Percentiles rank a stretch among this genome's conserved stretches.
These are phyloP conservation scores for Gryllus longicercus DNA, from an alignment of 2,888 invertebrate species.

Conservation along the genomic window DNA sequence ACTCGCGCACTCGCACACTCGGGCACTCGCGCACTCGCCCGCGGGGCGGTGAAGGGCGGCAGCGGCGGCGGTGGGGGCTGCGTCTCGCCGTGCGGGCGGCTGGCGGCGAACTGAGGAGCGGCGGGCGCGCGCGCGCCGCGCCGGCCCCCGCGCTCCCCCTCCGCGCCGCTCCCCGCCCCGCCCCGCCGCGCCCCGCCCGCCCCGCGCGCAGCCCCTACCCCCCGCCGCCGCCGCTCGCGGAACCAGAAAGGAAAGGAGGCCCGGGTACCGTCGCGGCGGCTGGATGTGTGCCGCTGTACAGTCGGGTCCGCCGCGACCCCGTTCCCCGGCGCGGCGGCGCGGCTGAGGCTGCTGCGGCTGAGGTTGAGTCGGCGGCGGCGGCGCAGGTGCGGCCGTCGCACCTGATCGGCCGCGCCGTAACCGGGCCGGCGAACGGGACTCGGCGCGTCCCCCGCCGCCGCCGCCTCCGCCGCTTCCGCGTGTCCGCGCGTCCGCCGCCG, in stretches of 20 bases:
- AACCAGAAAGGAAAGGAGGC: not conserved
- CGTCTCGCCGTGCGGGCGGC: not conserved
- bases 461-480: not conserved
- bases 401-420: conserved; percentile 17
- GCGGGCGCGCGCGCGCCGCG: not conserved
- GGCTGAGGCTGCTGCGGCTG: not conserved
- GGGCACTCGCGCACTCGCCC: not conserved
- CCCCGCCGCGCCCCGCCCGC: not conserved
- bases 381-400: not conserved
- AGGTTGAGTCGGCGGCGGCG: not conserved
- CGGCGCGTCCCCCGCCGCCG: not conserved
- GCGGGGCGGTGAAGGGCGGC: not conserved
- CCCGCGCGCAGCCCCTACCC: not conserved
- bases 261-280: not conserved
- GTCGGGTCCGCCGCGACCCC: not conserved
- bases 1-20: not conserved
- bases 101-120: not conserved
- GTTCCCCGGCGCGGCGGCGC: not conserved
- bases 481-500: not conserved
- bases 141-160: not conserved
- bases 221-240: not conserved
- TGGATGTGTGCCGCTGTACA: not conserved
- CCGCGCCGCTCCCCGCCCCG: not conserved
- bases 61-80: not conserved
- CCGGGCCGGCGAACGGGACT: conserved; percentile 10